Conservation (phyloP, 2,888 invertebrate genomes). For the Trichopria drosophilae region DNA sequence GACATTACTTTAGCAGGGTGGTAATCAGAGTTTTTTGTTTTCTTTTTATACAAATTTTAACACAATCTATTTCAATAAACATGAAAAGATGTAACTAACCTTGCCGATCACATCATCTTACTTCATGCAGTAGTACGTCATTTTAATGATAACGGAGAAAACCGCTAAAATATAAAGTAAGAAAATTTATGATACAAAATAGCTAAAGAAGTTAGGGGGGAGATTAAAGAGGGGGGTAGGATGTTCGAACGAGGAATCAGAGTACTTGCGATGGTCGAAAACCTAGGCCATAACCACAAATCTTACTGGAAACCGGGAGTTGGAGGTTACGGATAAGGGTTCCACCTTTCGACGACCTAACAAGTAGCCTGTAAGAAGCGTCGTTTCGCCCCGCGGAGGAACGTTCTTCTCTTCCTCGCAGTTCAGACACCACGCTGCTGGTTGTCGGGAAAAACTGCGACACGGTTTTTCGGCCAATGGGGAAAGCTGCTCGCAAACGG, state of each 20-base stretch:
- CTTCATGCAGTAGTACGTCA: too few species aligned
- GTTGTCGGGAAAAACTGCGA: conserved; percentile 54
- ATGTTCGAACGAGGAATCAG: conserved; percentile 27
- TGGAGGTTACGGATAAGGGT: conserved; percentile 40
- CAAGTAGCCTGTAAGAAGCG: conserved; percentile 57
- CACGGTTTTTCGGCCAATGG: conserved; percentile 55
- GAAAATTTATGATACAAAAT: too few species aligned
- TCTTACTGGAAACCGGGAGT: conserved; percentile 42
- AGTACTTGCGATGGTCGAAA: conserved; percentile 41
- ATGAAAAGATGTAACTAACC: too few species aligned
- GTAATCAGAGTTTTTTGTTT: too few species aligned
- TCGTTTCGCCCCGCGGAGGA: conserved; percentile 48
- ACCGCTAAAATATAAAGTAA: too few species aligned
- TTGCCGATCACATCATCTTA: too few species aligned
- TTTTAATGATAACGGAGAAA: too few species aligned
- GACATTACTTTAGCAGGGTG: too few species aligned
- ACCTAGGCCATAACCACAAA: conserved; percentile 53
- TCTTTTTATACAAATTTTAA: too few species aligned
- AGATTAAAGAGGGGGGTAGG: conserved; percentile 15
- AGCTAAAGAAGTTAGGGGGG: too few species aligned
- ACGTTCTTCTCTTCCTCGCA: conserved; percentile 27
- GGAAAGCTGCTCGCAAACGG: conserved; percentile 45
- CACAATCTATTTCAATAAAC: too few species aligned
- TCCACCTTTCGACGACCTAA: conserved; percentile 53
- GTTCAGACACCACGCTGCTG: conserved; percentile 34